These are phyloP conservation scores for Lagopus leucura DNA, from an alignment of 2,113 vertebrate genomes.

Conservation along the genomic window DNA sequence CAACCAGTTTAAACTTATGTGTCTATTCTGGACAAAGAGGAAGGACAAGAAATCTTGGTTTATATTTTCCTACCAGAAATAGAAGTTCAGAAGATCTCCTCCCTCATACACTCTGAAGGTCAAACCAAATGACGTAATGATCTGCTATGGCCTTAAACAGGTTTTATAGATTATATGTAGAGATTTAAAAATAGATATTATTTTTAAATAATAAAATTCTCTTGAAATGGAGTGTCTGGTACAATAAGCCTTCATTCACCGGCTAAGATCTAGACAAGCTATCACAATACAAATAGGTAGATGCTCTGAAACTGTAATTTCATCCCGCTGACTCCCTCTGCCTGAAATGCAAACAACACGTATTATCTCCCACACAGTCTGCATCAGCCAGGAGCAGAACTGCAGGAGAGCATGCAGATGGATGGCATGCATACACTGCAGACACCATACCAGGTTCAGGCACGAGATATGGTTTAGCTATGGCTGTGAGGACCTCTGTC, in stretches of 20 bases:
- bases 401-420: accelerated
- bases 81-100: neutral
- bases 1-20: neutral
- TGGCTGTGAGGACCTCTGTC: neutral
- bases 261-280: neutral
- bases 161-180: conserved; percentile 12
- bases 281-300: accelerated
- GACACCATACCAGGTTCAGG: neutral
- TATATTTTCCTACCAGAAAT: neutral
- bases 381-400: neutral
- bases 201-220: conserved; percentile 20
- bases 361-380: neutral
- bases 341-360: accelerated
- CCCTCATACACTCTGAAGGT: neutral
- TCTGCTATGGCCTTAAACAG: neutral
- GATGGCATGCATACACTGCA: accelerated
- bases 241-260: neutral
- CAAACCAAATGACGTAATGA: neutral
- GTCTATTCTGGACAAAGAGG: neutral
- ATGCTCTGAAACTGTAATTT: neutral
- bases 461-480: neutral
- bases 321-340: neutral
- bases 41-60: neutral
- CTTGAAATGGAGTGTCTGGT: neutral
- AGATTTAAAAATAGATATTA: conserved; percentile 31